phyloP scores from a whole-genome alignment of 2,113 vertebrate species.

The Lepidothrix coronata region DNA sequence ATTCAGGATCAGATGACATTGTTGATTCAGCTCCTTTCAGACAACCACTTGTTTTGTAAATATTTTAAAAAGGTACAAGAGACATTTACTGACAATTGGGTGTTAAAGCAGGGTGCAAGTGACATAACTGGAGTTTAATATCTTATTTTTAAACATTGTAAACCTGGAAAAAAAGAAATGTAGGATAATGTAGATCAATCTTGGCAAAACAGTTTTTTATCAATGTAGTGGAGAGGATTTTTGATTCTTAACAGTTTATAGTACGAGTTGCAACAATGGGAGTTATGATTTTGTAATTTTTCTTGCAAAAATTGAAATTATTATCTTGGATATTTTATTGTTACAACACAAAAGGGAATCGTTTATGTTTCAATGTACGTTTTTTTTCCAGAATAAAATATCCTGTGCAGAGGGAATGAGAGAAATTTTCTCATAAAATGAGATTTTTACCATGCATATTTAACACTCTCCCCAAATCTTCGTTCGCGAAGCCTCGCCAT shows the following conservation, averaged over 20 bases:
- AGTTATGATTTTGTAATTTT: not conserved
- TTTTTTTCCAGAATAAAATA: not conserved
- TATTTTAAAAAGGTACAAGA: not conserved
- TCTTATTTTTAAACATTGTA: not conserved
- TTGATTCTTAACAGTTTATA: not conserved
- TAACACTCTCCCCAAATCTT: no score
- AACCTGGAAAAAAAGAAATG: not conserved
- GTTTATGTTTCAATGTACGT: not conserved
- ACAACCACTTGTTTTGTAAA: not conserved
- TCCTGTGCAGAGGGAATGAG: not conserved
- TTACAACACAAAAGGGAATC: not conserved
- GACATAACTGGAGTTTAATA: not conserved
- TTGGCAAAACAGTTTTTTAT: not conserved
- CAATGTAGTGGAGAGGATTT: not conserved
- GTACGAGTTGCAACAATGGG: not conserved
- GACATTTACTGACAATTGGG: not conserved
- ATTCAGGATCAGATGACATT: not conserved
- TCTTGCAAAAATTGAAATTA: not conserved
- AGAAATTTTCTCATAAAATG: not conserved
- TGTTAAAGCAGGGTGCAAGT: not conserved
- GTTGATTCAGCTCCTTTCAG: conserved; percentile 2
- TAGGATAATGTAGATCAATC: not conserved
- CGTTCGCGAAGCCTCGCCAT: no score
- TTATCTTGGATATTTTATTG: not conserved
- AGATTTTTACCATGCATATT: not conserved